phyloP scores from a whole-genome alignment of 2,888 invertebrate genomes.

The Amphipyra berbera region DNA sequence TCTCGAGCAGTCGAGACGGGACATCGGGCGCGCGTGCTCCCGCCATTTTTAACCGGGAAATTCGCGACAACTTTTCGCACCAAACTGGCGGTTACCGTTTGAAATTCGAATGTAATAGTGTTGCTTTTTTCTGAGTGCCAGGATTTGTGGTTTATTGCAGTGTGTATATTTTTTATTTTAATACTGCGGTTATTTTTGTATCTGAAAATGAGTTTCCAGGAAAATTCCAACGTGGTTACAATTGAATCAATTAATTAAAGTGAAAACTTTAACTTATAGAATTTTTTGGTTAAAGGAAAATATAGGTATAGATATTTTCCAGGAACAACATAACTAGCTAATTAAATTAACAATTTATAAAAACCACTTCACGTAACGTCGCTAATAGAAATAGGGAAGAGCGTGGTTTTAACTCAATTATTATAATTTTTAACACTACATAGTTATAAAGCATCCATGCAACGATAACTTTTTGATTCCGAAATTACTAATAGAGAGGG shows the following conservation, averaged over 20 bases:
- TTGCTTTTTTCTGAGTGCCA: slow-evolving; percentile 34
- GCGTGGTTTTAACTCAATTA: no score
- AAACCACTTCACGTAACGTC: no score
- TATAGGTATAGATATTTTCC: no score
- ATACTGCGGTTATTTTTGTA: not conserved
- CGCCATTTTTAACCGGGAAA: slow-evolving; percentile 53
- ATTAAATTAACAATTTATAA: no score
- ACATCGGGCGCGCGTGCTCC: slow-evolving; percentile 54
- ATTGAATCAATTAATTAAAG: not conserved
- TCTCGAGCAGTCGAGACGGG: slow-evolving; percentile 66
- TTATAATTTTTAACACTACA: no score
- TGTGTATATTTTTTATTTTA: slow-evolving; percentile 8
- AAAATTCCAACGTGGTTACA: not conserved
- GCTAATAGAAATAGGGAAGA: no score
- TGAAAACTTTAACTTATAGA: not conserved
- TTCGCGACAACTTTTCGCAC: slow-evolving; percentile 67
- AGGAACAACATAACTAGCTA: no score
- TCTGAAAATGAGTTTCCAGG: not conserved
- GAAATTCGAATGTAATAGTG: slow-evolving; percentile 44
- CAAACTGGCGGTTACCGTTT: slow-evolving; percentile 44
- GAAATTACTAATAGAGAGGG: no score
- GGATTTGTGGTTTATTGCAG: slow-evolving; percentile 18
- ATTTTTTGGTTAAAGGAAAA: no score
- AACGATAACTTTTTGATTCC: no score
- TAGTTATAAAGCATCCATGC: no score